Base-by-base conservation (phyloP, 2,113 vertebrate species). In the Mystacornis crossleyi region DNA sequence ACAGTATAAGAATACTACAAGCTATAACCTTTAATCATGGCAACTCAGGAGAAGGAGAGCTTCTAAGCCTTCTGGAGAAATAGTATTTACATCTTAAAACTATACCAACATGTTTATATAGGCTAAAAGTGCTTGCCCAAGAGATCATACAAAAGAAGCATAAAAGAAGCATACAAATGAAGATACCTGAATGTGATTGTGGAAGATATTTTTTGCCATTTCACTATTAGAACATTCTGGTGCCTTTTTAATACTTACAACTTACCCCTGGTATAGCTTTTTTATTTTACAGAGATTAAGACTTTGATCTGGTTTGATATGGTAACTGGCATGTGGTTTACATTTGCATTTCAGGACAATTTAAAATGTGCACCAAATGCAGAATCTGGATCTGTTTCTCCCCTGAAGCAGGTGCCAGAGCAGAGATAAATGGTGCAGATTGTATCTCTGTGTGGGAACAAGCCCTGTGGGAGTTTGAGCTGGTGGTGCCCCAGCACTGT, bases 391-490 rank as follows among this genome's bases (percentile, higher is more conserved):
- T 50, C 13, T 61, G 4, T 36, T 73, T 92, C 18, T 47, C 12
- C 45, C 61, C n/a, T 66, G 26, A 26, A 19, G 29, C 28, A 66
- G 58, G 20, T 12, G 13, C 18, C 20, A 86, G 19, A 1, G 0
- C 12, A 67, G 16, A n/a, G 19, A 60, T 24, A 72, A 90, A 61
- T 36, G 25, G 4, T 70, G 21, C 9, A 26, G 36, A 33, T 43
- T 36, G 6, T 45, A 3, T 48, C 17, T 28, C 36, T 33, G 4
- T 54, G 20, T 42, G 81, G 31, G 10, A 75, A 9, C 4, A 34
- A 17, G 5, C 28, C 5, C 14, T 23, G 7, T 0, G 0, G 3
- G 42, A 83, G 5, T 51, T 40, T 23, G 36, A 83, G 19, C 7
- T 65, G 26, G 3, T 72, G 3, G 4, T 47, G 10, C 9, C 23